Base-by-base conservation (phyloP, 2,113 vertebrate species). In the Meleagris gallopavo region DNA sequence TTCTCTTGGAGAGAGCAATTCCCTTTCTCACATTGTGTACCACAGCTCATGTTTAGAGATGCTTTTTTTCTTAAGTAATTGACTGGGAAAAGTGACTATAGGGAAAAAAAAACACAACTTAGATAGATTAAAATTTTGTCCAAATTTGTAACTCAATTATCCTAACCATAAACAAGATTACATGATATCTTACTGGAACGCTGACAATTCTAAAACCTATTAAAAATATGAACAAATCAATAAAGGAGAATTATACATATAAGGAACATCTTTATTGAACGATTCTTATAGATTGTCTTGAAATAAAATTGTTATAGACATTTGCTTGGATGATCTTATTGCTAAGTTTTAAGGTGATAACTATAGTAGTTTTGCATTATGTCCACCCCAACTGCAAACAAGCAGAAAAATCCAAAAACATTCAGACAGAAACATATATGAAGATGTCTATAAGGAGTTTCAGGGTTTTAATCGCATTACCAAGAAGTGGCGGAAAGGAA, bases 161-260 rank as follows among this genome's bases (percentile, higher is more conserved):
- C 71, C 75, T 93, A 97, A 97, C 45, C 88, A 95, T 95, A 97
- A 97, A 97, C 61, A n/a, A 86, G 54, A 92, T 92, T 87, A 93
- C 71, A 66, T 13, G 17, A 65, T 85, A 96, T 81, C 96, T 95
- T 97, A 91, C 88, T 91, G 97, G 94, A 95, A 97, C 90, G 92
- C 75, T 95, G 93, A 97, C 97, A 97, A 96, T 97, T 97, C 86
- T 70, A 86, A 95, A 97, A 88, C 82, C 92, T 91, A 94, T 95
- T 95, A 74, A 97, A 98, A 97, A 90, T 96, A 95, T 74, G 70
- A 97, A 94, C 81, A 97, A 97, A 97, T 97, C 96, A 95, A 97
- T 97, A 95, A 95, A 92, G 60, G 78, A 96, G 85, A 95, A 94
- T 96, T 96, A 92, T 94, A 94, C 57, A 96, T 95, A 96, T 95